Base-by-base conservation (phyloP, 2,797 vertebrate genomes). In the Etheostoma perlongum region DNA sequence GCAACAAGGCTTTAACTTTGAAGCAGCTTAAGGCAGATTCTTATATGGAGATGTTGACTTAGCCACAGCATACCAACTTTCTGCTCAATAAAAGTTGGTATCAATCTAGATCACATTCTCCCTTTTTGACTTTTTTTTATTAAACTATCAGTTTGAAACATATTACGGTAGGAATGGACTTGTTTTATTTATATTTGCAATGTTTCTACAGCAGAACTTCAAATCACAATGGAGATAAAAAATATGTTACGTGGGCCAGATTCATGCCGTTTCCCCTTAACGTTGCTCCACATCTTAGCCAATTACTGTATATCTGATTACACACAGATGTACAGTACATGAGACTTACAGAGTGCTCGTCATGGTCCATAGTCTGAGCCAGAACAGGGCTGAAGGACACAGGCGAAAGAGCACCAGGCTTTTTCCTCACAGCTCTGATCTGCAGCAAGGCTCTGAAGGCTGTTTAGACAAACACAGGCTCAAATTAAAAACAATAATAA, bases 391-490 rank as follows among this genome's bases (percentile, higher is more conserved):
- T 99, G 95, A 99, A 99, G 0, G 98, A 99, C 72, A 98, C 96
- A 0, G 98, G 98, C 0, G 98, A 99, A 65, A 99, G 95, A 27
- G 97, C 94, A 8, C 98, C 98, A 0, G 98, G 96, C 91, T 99
- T 99, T 94, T 97, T 99, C 90, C 97, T 96, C 91, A 99, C 98
- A 0, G 98, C 98, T 82, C 98, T 95, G 91, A 99, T 99, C 95
- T 99, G 98, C 91, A 99, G 95, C 86, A 99, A 94, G 66, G 98
- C 98, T 36, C 98, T 96, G 93, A 99, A 99, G 5, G 98, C 98
- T 96, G 86, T 10, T 12, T 84, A 75, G 30, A 79, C 14, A 12
- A 16, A 70, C 75, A 73, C 67, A 54, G 79, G 73, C 46, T 87
- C 16, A 9, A n/a, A 48, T 47, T 52, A 54, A 47, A 51, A 13